These are phyloP conservation scores for Hipposideros armiger DNA, from an alignment of 2,113 vertebrate species.

Conservation along the genomic window DNA sequence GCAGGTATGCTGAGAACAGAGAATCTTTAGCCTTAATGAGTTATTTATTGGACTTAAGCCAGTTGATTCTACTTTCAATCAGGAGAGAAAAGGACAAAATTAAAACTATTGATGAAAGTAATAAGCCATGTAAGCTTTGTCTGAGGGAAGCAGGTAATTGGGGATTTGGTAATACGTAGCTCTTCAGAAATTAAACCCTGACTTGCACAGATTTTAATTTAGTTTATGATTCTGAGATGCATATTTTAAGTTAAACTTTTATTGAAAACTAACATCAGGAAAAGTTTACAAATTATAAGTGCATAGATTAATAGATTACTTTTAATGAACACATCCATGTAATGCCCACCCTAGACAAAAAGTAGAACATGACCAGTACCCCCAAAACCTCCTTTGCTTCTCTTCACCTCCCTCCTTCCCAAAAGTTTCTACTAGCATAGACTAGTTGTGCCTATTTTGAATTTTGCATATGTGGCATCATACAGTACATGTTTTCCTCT, in stretches of 20 bases:
- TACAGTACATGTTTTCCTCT: background rate
- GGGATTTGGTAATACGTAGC: background rate
- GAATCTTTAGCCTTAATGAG: background rate
- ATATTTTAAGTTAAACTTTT: constrained; percentile 34
- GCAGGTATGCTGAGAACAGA: background rate
- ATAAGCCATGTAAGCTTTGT: background rate
- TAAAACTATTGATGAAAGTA: constrained; percentile 57
- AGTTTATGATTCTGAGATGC: background rate
- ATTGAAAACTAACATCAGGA: background rate
- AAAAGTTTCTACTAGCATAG: background rate
- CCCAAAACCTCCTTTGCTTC: background rate
- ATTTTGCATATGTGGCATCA: background rate
- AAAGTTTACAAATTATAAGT: background rate
- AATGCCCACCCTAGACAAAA: background rate
- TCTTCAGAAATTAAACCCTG: constrained; percentile 3
- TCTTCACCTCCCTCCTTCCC: background rate
- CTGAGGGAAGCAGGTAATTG: background rate
- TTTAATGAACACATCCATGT: background rate
- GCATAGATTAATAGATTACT: background rate
- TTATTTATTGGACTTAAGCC: background rate
- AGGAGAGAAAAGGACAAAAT: constrained; percentile 52
- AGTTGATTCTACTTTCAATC: background rate
- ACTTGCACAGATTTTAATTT: constrained; percentile 30
- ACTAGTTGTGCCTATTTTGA: background rate
- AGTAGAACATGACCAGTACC: background rate